phyloP scores from a whole-genome alignment of 1,140 invertebrate species.

The Gonioctena quinquepunctata region DNA sequence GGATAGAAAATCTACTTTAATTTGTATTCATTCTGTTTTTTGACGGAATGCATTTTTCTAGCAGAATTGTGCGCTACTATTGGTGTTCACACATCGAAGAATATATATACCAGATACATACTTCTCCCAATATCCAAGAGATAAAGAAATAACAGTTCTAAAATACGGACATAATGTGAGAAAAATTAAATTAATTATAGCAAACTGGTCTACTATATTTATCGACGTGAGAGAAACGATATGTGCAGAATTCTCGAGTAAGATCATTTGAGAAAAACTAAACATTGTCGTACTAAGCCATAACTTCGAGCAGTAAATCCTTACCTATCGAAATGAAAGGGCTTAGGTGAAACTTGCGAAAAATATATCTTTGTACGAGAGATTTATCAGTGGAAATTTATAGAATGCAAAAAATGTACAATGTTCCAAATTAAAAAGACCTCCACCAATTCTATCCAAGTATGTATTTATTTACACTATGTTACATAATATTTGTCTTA shows the following conservation, averaged over 20 bases:
- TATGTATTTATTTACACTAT: constrained; percentile 23
- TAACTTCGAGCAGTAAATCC: constrained; percentile 12
- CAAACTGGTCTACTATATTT: too few relatives aligned
- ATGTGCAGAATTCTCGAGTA: neutral
- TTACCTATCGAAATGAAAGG: constrained; percentile 8
- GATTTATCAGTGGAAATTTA: too few relatives aligned
- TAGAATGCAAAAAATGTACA: too few relatives aligned
- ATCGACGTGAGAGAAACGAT: neutral
- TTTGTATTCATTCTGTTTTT: too few relatives aligned
- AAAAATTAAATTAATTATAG: too few relatives aligned
- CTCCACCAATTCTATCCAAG: constrained; percentile 14
- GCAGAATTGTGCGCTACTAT: neutral
- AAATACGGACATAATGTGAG: too few relatives aligned
- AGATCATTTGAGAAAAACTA: neutral
- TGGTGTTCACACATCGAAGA: neutral
- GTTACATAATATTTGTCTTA: constrained; percentile 12
- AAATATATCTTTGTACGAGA: neutral
- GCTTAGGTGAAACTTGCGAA: neutral
- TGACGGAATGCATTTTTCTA: neutral
- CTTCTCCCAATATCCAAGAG: neutral
- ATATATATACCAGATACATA: neutral
- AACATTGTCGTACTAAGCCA: constrained; percentile 7
- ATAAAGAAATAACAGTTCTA: too few relatives aligned
- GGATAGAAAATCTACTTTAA: too few relatives aligned
- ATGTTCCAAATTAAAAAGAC: constrained; percentile 1